phyloP scores from a whole-genome alignment of 2,113 vertebrate genomes.

The Perognathus longimembris region DNA sequence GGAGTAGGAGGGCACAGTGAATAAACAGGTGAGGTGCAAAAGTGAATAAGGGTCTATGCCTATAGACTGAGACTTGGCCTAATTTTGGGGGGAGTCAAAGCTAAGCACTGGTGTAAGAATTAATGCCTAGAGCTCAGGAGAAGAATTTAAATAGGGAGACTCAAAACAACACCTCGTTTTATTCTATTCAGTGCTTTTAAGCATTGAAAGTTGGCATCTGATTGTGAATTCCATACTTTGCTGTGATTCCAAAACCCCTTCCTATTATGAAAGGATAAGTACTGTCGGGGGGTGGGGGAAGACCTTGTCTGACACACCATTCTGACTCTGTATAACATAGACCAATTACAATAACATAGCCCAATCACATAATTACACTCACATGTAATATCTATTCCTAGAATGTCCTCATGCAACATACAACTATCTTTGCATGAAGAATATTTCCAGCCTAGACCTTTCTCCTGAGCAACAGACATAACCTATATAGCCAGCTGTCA shows the following conservation, averaged over 20 bases:
- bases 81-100: not conserved
- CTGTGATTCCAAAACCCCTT: not conserved
- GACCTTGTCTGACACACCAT: not conserved
- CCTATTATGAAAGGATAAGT: not conserved
- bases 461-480: not conserved
- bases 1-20: not conserved
- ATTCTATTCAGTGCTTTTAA: not conserved
- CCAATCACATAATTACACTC: not conserved
- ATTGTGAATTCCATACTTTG: not conserved
- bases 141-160: slow-evolving; percentile 24
- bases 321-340: not conserved
- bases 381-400: not conserved
- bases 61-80: not conserved
- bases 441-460: not conserved
- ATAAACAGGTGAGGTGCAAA: not conserved
- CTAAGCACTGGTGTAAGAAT: not conserved
- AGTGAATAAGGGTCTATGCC: not conserved
- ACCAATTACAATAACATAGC: no score
- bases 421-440: not conserved
- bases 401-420: not conserved
- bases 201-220: not conserved
- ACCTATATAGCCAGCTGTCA: not conserved
- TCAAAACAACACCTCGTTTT: not conserved
- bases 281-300: not conserved
- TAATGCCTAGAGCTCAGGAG: not conserved